A percentile compares a stretch with the other conserved stretches of the same genome.
phyloP scores from a whole-genome alignment of 2,797 vertebrate genomes.

The Cuniculus paca region DNA sequence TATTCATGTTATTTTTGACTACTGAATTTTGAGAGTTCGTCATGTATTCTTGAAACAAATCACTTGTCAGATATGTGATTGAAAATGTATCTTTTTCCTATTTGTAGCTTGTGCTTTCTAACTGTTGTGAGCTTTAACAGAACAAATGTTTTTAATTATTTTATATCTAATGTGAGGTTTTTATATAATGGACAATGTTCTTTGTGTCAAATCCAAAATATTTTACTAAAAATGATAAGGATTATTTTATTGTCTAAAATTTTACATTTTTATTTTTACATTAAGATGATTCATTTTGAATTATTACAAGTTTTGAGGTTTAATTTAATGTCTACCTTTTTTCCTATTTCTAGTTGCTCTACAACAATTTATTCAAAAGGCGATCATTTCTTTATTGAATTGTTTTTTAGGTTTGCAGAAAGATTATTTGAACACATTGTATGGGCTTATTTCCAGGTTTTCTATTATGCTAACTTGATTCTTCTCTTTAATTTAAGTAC shows the following conservation, averaged over 20 bases:
- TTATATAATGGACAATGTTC: background rate
- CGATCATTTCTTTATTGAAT: background rate
- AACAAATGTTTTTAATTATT: conserved; percentile 3
- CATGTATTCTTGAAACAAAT: background rate
- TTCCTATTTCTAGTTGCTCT: background rate
- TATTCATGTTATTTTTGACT: background rate
- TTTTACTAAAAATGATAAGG: background rate
- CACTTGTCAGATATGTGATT: background rate
- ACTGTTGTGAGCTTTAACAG: background rate
- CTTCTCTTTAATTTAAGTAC: background rate
- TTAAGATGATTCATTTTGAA: background rate
- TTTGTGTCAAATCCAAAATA: background rate
- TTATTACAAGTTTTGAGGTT: background rate
- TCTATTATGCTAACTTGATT: background rate
- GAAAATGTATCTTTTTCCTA: background rate
- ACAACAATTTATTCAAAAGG: background rate
- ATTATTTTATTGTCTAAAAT: background rate
- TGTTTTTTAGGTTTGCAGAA: background rate
- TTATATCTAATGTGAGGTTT: background rate
- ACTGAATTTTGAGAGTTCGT: background rate
- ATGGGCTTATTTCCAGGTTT: background rate
- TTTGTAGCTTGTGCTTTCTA: background rate
- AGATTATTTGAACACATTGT: background rate
- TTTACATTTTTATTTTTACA: background rate
- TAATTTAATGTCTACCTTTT: background rate